Percentiles rank a stretch among this genome's conserved stretches.
phyloP scores from a whole-genome alignment of 2,888 invertebrate genomes.

The Ophioninae sp. region DNA sequence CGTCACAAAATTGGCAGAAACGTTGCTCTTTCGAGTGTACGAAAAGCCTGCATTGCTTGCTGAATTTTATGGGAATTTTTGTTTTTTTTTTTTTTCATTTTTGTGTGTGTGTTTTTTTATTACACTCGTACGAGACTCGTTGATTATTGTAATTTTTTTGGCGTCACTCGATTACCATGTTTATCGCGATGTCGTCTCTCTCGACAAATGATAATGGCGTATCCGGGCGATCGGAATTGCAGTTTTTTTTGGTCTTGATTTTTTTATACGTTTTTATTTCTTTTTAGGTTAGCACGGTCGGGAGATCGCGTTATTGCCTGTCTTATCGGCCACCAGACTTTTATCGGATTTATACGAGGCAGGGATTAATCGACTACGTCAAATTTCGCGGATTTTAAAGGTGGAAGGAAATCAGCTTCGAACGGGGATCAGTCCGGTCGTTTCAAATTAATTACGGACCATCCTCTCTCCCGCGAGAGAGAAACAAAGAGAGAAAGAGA shows the following conservation, averaged over 20 bases:
- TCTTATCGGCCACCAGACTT: conserved; percentile 21
- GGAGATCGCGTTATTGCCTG: conserved; percentile 6
- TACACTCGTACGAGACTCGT: background rate
- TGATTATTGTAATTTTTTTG: conserved; percentile 16
- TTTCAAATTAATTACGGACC: background rate
- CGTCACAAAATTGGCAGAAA: conserved; percentile 12
- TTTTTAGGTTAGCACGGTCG: background rate
- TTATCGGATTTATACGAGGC: conserved; percentile 34
- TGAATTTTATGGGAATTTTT: background rate
- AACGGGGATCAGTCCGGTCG: conserved; percentile 10
- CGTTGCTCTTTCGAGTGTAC: background rate
- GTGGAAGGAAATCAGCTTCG: conserved; percentile 3
- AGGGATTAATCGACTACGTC: conserved; percentile 8
- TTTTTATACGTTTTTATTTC: too few relatives aligned
- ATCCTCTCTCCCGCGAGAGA: background rate
- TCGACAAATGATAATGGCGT: conserved; percentile 27
- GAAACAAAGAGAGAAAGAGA: too few relatives aligned
- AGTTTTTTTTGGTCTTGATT: conserved; percentile 13
- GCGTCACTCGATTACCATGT: background rate
- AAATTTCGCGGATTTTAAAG: conserved; percentile 16
- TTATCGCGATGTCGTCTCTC: conserved; percentile 7
- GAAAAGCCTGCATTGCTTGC: background rate
- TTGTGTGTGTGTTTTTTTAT: background rate
- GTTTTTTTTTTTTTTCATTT: background rate
- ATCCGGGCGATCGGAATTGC: conserved; percentile 10